A percentile compares a stretch with the other conserved stretches of the same genome.
Conservation (phyloP, 2,113 vertebrate genomes). For the Callospermophilus lateralis region DNA sequence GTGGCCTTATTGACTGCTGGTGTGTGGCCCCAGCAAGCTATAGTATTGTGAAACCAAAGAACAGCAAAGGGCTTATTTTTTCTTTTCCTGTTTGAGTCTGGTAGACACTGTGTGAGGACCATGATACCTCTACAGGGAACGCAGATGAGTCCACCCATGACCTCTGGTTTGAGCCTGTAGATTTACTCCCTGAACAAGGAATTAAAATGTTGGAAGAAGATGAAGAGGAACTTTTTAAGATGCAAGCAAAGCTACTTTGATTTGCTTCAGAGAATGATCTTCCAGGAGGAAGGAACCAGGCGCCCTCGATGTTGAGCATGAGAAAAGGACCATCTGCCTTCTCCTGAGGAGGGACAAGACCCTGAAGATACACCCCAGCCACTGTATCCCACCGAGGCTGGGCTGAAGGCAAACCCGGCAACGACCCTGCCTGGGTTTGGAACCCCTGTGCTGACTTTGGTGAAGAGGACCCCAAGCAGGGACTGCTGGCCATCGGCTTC, state of each 20-base stretch:
- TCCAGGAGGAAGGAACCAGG: constrained; percentile 98
- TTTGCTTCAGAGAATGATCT: constrained; percentile 98
- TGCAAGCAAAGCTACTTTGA: constrained; percentile 97
- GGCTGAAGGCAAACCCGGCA: constrained; percentile 99
- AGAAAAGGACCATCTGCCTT: constrained; percentile 96
- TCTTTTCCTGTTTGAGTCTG: background rate
- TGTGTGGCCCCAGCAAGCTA: background rate
- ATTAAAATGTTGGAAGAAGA: constrained; percentile 99
- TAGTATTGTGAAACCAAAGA: background rate
- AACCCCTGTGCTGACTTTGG: constrained; percentile 99
- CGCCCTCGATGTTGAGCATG: constrained; percentile 97
- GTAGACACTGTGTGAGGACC: constrained; percentile 92
- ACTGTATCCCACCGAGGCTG: constrained; percentile 95
- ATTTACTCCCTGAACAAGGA: constrained; percentile 98
- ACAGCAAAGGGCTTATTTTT: background rate
- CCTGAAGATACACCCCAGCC: constrained; percentile 99
- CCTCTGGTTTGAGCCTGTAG: constrained; percentile 97
- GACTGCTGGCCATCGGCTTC: constrained; percentile 97
- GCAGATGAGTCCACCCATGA: constrained; percentile 96
- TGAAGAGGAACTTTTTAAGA: constrained; percentile 97
- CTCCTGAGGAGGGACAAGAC: constrained; percentile 99
- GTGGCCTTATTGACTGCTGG: constrained; percentile 39
- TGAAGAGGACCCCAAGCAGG: constrained; percentile 96
- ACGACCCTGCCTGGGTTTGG: constrained; percentile 99
- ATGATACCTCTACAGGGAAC: constrained; percentile 92